phyloP scores from a whole-genome alignment of 1,140 invertebrate species.

The Neodiprion fabricii region DNA sequence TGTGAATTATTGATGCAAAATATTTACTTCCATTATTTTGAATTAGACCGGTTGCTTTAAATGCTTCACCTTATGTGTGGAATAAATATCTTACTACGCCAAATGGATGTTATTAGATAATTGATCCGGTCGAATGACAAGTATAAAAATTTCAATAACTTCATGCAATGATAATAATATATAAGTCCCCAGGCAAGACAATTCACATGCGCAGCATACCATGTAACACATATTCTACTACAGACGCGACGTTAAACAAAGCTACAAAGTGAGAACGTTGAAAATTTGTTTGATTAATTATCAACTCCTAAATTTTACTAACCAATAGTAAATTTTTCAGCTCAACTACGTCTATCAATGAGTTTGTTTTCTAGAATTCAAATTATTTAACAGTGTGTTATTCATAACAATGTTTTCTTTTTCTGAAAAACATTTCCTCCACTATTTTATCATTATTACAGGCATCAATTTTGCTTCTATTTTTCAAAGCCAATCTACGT shows the following conservation, averaged over 20 bases:
- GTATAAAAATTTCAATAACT: neutral
- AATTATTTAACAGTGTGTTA: neutral
- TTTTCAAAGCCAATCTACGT: too few species aligned
- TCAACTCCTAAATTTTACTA: neutral
- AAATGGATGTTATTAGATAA: too few species aligned
- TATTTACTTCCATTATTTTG: too few species aligned
- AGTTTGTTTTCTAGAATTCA: constrained; percentile 28
- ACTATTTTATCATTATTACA: too few species aligned
- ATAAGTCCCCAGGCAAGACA: constrained; percentile 27
- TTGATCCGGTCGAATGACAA: too few species aligned
- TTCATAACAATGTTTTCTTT: neutral
- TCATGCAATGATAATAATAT: neutral
- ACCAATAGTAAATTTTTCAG: neutral
- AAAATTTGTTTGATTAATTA: neutral
- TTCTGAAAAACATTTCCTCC: too few species aligned
- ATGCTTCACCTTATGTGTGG: too few species aligned
- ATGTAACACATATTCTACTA: constrained; percentile 3
- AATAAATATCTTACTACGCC: too few species aligned
- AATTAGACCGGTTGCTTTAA: too few species aligned
- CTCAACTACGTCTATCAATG: constrained; percentile 51
- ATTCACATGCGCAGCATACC: constrained; percentile 38
- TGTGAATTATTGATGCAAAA: too few species aligned
- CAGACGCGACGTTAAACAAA: neutral
- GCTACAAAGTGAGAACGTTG: neutral
- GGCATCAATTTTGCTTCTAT: too few species aligned